Evolutionary conservation across 2,113 vertebrate species (phyloP).

Genomic region (Odocoileus virginianus): DNA sequence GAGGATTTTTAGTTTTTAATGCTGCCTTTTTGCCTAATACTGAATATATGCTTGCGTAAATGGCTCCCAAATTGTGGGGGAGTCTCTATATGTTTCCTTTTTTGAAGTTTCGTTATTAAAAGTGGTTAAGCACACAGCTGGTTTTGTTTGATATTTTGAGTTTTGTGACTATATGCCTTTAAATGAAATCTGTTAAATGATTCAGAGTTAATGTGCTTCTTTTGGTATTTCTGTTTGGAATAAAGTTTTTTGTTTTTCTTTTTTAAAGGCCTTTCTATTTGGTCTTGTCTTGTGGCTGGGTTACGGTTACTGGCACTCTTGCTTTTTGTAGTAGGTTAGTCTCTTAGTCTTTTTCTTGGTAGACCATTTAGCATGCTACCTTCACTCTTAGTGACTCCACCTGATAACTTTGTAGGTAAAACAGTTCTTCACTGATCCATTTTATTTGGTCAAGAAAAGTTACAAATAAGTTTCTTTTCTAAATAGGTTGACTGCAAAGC

Average conservation of each 20-base stretch:
- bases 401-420: background rate
- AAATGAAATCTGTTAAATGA: constrained; percentile 74
- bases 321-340: background rate
- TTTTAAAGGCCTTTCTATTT: constrained; percentile 10
- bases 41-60: constrained; percentile 41
- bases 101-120: constrained; percentile 10
- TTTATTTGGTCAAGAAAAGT: background rate
- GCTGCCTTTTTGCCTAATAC: constrained; percentile 7
- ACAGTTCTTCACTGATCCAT: background rate
- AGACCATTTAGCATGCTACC: background rate
- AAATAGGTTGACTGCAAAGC: background rate
- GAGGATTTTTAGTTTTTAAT: constrained; percentile 26
- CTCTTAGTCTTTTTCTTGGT: background rate
- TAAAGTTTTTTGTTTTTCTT: constrained; percentile 61
- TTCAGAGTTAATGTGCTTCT: constrained; percentile 61
- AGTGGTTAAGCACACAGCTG: constrained; percentile 49
- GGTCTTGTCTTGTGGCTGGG: background rate
- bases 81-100: constrained; percentile 20
- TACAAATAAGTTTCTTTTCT: background rate
- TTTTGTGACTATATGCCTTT: constrained; percentile 68
- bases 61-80: background rate
- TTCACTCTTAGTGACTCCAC: background rate
- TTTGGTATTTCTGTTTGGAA: constrained; percentile 74
- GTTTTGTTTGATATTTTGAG: constrained; percentile 58
- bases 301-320: background rate